Evolutionary conservation across 2,888 invertebrate species (phyloP).

Genomic region (Drosophila dives): DNA sequence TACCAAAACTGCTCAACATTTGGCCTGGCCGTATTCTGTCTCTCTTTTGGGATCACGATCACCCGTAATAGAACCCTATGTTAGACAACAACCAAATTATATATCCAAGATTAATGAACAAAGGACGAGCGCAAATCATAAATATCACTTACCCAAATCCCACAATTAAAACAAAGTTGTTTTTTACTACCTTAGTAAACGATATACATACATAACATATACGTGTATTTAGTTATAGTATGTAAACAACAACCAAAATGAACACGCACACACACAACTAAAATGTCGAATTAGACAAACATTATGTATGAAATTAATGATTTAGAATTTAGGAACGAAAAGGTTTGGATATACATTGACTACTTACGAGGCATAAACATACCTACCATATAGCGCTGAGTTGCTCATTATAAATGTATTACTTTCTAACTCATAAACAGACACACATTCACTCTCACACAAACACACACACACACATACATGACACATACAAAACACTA

Average conservation of each 20-base stretch:
- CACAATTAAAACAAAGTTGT: constrained; percentile 43
- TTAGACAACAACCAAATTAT: constrained; percentile 11
- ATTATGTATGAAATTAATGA: constrained; percentile 66
- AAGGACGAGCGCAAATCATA: constrained; percentile 49
- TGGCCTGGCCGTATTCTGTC: constrained; percentile 53
- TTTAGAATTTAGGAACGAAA: constrained; percentile 66
- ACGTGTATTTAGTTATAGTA: constrained; percentile 75
- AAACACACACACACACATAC: constrained; percentile 38
- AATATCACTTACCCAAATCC: constrained; percentile 7
- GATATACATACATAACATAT: constrained; percentile 46
- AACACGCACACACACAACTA: constrained; percentile 32
- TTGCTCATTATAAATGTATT: constrained; percentile 72
- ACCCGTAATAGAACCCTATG: constrained; percentile 17
- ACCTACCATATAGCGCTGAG: constrained; percentile 61
- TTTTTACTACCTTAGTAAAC: constrained; percentile 54
- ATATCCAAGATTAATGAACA: not conserved
- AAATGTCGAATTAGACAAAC: constrained; percentile 48
- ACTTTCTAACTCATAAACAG: constrained; percentile 56
- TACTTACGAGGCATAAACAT: constrained; percentile 55
- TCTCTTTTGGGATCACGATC: constrained; percentile 26
- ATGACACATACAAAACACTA: constrained; percentile 55
- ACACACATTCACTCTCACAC: constrained; percentile 36
- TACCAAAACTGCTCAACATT: constrained; percentile 64
- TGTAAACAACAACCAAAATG: constrained; percentile 48
- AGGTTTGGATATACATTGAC: constrained; percentile 71